phyloP scores from a whole-genome alignment of 2,888 invertebrate species.

The Pseudoips prasinana region DNA sequence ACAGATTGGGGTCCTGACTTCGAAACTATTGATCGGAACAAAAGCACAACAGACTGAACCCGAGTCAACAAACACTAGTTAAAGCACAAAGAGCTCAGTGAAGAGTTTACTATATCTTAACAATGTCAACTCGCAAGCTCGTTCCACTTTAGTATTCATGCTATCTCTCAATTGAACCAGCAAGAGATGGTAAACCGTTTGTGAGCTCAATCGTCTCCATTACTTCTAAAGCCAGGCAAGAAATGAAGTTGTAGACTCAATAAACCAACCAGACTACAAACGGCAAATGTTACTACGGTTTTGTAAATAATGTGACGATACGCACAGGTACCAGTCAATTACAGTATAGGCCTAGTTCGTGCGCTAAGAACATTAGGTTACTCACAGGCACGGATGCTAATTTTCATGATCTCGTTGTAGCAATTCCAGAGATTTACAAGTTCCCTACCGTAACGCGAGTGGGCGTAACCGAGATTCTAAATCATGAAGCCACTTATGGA shows the following conservation, averaged over 20 bases:
- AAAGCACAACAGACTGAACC: too few relatives aligned
- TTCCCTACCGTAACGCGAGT: conserved; percentile 55
- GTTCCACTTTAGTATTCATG: conserved; percentile 1
- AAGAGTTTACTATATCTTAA: conserved; percentile 10
- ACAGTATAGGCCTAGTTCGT: conserved; percentile 9
- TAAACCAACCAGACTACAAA: too few relatives aligned
- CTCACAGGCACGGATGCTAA: conserved; percentile 43
- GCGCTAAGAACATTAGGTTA: conserved; percentile 35
- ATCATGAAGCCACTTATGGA: conserved; percentile 64
- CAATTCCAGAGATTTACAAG: conserved; percentile 61
- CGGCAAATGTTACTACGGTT: too few relatives aligned
- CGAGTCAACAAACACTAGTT: not conserved
- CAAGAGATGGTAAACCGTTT: not conserved
- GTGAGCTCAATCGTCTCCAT: not conserved
- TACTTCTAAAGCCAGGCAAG: not conserved
- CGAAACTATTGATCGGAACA: too few relatives aligned
- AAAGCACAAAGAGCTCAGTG: not conserved
- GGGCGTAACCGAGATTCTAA: conserved; percentile 59
- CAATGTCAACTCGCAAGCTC: conserved; percentile 8
- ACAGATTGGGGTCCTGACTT: too few relatives aligned
- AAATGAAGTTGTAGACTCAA: not conserved
- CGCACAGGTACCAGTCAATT: too few relatives aligned
- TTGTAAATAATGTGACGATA: too few relatives aligned
- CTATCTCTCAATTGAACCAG: not conserved
- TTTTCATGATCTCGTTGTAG: conserved; percentile 44